Evolutionary conservation across 2,113 vertebrate species (phyloP), one percentile per base, ranked within the genome.

Genomic region (Chaetorhynchus papuensis): DNA sequence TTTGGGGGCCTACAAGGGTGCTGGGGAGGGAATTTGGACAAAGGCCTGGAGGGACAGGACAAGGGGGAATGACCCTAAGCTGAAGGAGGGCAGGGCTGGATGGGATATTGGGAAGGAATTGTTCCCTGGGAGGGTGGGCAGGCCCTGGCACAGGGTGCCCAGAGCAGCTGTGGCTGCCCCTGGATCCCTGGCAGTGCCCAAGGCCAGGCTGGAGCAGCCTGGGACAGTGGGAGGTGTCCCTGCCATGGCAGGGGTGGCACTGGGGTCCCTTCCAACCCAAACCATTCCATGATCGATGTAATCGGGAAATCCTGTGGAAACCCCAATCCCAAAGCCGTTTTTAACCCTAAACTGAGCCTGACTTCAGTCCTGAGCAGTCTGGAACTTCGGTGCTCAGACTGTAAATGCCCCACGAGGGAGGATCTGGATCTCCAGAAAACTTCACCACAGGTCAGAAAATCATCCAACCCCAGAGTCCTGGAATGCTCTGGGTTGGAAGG

Each of bases 51-150:
- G 52, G 19, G 44, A 57, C 15, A 37, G 37, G 37, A 59, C 14
- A 37, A 4, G 4, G 24, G 35, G 31, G 26, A 50, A 72, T 50
- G 44, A n/a, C 28, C 23, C 24, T 19, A 13, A 53, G 13, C 8
- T 47, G 54, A 12, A 53, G 20, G 28, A 59, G 12, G 33, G 37
- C 33, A 45, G 28, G 44, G 44, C 0, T 24, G 1, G 44, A 3
- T 28, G 77, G 52, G 52, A 65, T 4, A 1, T n/a, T 28, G 77
- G 60, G 52, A 1, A 71, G 49, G 41, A 56, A 74, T 89, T 39
- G 39, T 39, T 39, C 39, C 39, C 50, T 57, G 44, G 0, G 0
- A 72, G 44, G 44, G 42, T 37, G 57, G 49, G 41, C 3, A 63
- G 65, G 41, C 3, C 16, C 85, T 88, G 74, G 56, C 23, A 30